Evolutionary conservation across 2,888 invertebrate species (phyloP).

Genomic region (Podabrus alpinus): DNA sequence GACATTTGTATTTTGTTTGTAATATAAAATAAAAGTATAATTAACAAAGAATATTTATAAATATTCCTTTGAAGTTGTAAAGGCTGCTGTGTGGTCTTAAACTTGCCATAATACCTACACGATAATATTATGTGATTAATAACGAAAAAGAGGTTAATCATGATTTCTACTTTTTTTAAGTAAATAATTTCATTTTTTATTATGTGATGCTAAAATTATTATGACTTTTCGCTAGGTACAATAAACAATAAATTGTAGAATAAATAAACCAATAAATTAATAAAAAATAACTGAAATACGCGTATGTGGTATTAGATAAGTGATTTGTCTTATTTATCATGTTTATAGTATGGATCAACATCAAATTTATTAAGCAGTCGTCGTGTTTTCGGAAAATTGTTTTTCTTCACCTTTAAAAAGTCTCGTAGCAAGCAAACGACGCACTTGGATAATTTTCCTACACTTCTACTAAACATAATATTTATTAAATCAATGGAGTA

Average conservation of each 20-base stretch:
- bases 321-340: too few relatives aligned
- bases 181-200: background rate
- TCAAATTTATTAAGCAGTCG: too few relatives aligned
- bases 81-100: background rate
- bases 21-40: background rate
- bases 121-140: background rate
- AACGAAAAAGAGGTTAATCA: background rate
- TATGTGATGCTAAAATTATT: background rate
- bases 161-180: background rate
- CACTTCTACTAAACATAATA: too few relatives aligned
- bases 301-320: too few relatives aligned
- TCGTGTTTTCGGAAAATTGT: too few relatives aligned
- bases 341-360: too few relatives aligned
- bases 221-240: background rate
- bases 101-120: background rate
- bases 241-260: background rate
- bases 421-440: too few relatives aligned
- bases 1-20: background rate
- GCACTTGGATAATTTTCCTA: too few relatives aligned
- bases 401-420: too few relatives aligned
- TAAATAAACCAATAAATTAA: too few relatives aligned
- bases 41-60: background rate
- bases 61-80: background rate
- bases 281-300: too few relatives aligned
- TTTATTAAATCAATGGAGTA: too few relatives aligned